Evolutionary conservation across 2,797 vertebrate species (phyloP).

Genomic region (Arnoldichthys spilopterus): DNA sequence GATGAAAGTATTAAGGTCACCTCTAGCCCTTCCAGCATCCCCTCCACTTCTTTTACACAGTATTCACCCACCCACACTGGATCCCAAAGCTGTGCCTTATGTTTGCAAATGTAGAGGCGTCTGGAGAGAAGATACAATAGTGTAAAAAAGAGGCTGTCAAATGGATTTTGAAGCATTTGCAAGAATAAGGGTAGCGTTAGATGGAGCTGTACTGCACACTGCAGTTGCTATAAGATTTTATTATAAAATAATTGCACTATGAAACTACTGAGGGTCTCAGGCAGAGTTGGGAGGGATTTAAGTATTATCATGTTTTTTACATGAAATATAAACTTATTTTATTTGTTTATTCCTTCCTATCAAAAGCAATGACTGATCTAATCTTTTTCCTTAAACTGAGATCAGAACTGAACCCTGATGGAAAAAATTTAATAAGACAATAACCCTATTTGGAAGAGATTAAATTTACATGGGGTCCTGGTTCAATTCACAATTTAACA

Average conservation of each 20-base stretch:
- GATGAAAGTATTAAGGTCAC: conserved; percentile 62
- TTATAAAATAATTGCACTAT: neutral
- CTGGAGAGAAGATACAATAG: conserved; percentile 1
- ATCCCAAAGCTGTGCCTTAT: conserved; percentile 11
- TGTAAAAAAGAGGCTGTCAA: neutral
- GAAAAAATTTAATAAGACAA: no score
- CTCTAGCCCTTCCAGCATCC: conserved; percentile 30
- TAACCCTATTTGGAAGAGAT: no score
- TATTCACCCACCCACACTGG: conserved; percentile 22
- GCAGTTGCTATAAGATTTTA: neutral
- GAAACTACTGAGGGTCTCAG: neutral
- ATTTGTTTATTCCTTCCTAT: neutral
- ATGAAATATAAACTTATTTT: neutral
- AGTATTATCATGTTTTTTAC: neutral
- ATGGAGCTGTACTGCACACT: conserved; percentile 4
- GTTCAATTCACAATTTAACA: no score
- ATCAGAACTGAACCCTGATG: neutral
- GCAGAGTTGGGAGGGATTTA: neutral
- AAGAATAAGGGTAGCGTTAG: neutral
- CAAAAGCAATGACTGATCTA: neutral
- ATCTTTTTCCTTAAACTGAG: no score
- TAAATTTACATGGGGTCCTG: no score
- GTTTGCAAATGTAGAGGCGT: neutral
- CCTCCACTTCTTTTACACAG: conserved; percentile 32
- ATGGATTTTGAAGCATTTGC: neutral